phyloP scores from a whole-genome alignment of 2,113 vertebrate genomes.

The Microtus ochrogaster region DNA sequence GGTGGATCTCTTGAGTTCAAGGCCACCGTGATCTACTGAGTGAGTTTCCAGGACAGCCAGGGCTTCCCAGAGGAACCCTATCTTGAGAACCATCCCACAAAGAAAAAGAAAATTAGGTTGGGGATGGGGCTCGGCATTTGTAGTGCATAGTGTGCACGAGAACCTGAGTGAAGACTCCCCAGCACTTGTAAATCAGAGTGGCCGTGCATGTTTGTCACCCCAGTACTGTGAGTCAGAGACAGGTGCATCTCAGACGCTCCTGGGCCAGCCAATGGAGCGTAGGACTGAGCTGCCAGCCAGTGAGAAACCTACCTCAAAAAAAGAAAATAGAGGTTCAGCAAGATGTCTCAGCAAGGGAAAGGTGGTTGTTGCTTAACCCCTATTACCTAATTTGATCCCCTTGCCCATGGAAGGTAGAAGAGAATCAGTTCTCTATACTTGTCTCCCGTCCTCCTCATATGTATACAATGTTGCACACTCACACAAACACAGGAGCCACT shows the following conservation, averaged over 20 bases:
- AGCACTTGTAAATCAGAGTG: not conserved
- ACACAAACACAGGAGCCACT: not conserved
- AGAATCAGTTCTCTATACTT: not conserved
- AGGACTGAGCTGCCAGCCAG: not conserved
- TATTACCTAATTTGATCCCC: not conserved
- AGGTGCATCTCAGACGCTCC: not conserved
- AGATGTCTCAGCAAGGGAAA: not conserved
- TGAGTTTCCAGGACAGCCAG: too few relatives aligned
- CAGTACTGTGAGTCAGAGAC: not conserved
- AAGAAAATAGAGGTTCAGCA: not conserved
- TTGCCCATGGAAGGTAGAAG: not conserved
- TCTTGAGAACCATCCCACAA: not conserved
- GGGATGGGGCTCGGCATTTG: not conserved
- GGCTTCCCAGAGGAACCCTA: not conserved
- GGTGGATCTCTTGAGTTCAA: not conserved
- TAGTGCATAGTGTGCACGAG: not conserved
- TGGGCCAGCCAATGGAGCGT: not conserved
- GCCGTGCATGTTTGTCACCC: not conserved
- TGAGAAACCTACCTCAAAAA: not conserved
- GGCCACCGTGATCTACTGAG: too few relatives aligned
- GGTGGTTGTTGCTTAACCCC: not conserved
- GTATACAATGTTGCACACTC: too few relatives aligned
- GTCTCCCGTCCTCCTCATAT: not conserved
- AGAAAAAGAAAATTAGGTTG: not conserved
- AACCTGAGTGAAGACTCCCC: not conserved